Percentiles rank a stretch among this genome's conserved stretches.
Conservation (phyloP, 1,140 invertebrate species). For the Drosophila nikananu region DNA sequence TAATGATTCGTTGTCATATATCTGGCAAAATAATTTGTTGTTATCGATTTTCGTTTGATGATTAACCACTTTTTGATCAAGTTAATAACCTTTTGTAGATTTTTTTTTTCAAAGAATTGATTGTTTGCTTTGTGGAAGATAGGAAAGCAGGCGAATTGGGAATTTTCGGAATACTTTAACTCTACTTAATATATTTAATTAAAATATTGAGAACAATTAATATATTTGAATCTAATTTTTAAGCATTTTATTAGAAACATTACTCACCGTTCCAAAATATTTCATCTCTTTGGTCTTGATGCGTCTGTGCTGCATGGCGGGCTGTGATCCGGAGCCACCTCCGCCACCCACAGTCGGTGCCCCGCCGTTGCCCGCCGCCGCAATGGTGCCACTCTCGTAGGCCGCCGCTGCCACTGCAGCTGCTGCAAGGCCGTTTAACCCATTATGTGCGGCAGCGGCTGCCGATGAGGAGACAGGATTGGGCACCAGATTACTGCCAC, state of each 20-base stretch:
- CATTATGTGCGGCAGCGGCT: conserved; percentile 55
- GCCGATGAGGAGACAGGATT: conserved; percentile 46
- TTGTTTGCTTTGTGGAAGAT: not conserved
- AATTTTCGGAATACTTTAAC: too few species aligned
- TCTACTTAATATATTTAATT: too few species aligned
- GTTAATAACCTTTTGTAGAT: not conserved
- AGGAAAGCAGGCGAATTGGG: too few species aligned
- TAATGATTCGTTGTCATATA: not conserved
- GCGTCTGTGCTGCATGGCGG: conserved; percentile 73
- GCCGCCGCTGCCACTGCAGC: conserved; percentile 69
- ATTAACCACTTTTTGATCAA: conserved; percentile 3
- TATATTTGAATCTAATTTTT: too few species aligned
- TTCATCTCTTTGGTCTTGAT: conserved; percentile 84
- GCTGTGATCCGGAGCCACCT: conserved; percentile 52
- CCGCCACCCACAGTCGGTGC: conserved; percentile 37
- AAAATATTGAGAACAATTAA: too few species aligned
- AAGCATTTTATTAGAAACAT: not conserved
- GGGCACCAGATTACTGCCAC: conserved; percentile 37
- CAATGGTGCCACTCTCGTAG: conserved; percentile 65
- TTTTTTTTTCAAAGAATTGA: not conserved
- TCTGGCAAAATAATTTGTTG: not conserved
- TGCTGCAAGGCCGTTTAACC: conserved; percentile 69
- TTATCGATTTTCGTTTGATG: not conserved
- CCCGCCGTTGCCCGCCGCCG: conserved; percentile 69
- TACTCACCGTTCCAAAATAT: conserved; percentile 84